These are phyloP conservation scores for Cephus spinipes DNA, from an alignment of 2,888 invertebrate species.

Conservation along the genomic window DNA sequence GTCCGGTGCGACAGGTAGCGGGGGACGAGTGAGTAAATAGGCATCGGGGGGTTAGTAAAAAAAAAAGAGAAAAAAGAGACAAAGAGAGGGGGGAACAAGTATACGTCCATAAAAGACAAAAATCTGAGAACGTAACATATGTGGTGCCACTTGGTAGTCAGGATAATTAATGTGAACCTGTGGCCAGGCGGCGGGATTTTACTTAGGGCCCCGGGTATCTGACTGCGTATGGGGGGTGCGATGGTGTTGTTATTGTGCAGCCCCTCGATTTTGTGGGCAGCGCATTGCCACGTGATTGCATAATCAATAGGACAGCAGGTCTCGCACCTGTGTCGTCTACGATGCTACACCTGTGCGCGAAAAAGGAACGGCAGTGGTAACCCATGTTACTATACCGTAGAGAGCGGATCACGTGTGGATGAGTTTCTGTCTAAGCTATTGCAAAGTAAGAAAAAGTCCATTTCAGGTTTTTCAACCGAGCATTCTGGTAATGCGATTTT, in stretches of 20 bases:
- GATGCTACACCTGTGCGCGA: conserved; percentile 23
- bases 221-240: conserved; percentile 14
- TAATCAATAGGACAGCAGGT: conserved; percentile 53
- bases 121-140: conserved; percentile 26
- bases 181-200: conserved; percentile 34
- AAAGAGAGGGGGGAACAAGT: background rate
- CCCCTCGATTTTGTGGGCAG: conserved; percentile 9
- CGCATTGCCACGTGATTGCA: conserved; percentile 52
- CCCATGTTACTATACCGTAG: background rate
- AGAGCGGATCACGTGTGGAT: background rate
- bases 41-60: background rate
- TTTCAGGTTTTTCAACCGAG: background rate
- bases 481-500: too few species aligned
- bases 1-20: background rate
- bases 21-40: background rate
- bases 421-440: background rate
- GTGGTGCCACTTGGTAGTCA: conserved; percentile 12
- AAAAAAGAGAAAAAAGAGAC: background rate
- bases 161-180: conserved; percentile 54
- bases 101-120: conserved; percentile 15
- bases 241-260: conserved; percentile 14
- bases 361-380: background rate
- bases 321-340: conserved; percentile 52
- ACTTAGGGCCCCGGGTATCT: conserved; percentile 21
- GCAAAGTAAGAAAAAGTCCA: background rate